phyloP scores from a whole-genome alignment of 2,113 vertebrate genomes.

The Neotragus moschatus region DNA sequence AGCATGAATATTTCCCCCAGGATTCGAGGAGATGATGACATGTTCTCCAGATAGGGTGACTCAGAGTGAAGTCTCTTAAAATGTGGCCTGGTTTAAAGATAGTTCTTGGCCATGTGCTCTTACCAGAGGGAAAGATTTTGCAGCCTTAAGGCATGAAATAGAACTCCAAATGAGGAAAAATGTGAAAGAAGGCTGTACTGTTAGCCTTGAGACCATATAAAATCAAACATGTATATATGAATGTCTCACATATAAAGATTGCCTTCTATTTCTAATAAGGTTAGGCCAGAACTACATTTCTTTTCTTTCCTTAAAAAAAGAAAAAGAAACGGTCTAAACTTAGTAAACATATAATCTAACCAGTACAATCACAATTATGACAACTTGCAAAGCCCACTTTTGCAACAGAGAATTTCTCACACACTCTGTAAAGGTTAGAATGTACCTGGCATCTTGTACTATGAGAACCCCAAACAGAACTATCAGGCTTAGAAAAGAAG shows the following conservation, averaged over 20 bases:
- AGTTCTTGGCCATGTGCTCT: slow-evolving; percentile 96
- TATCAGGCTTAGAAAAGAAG: neutral
- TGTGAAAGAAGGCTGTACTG: slow-evolving; percentile 94
- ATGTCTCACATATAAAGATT: neutral
- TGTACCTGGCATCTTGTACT: neutral
- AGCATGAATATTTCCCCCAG: neutral
- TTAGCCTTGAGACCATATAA: slow-evolving; percentile 91
- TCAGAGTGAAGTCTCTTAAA: slow-evolving; percentile 96
- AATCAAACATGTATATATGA: neutral
- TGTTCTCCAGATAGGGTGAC: slow-evolving; percentile 84
- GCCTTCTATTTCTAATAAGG: neutral
- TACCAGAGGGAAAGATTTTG: slow-evolving; percentile 94
- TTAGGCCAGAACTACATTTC: neutral
- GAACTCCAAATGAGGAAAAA: slow-evolving; percentile 97
- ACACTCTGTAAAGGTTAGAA: neutral
- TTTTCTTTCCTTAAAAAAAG: neutral
- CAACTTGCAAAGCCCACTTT: neutral
- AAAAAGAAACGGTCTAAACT: neutral
- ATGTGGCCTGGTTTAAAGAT: slow-evolving; percentile 97
- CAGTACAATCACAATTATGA: neutral
- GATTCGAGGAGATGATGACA: neutral
- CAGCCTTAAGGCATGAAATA: slow-evolving; percentile 94
- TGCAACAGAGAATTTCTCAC: neutral
- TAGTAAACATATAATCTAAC: neutral
- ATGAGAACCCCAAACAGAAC: neutral